phyloP scores from a whole-genome alignment of 2,113 vertebrate species.

The Campylorhamphus procurvoides region DNA sequence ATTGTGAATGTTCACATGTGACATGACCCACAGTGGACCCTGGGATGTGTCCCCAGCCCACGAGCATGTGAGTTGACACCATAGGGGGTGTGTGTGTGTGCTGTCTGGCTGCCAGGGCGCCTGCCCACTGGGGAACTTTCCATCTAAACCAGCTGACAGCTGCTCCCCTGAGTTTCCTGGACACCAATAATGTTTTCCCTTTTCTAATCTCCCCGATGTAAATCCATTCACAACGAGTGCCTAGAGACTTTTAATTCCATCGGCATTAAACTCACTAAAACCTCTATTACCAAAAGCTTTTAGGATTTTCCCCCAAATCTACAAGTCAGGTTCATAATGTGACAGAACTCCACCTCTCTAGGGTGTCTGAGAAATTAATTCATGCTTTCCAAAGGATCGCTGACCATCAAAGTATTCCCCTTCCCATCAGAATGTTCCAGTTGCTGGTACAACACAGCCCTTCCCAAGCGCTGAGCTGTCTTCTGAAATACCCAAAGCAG shows the following conservation, averaged over 20 bases:
- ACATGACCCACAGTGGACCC: rapidly evolving
- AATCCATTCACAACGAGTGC: slow-evolving; percentile 66
- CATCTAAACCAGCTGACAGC: slow-evolving; percentile 48
- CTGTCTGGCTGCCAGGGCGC: neutral
- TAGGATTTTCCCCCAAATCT: slow-evolving; percentile 70
- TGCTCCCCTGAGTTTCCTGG: slow-evolving; percentile 63
- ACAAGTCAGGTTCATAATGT: slow-evolving; percentile 54
- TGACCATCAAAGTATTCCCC: neutral
- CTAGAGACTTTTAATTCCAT: slow-evolving; percentile 74
- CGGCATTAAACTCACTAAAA: slow-evolving; percentile 72
- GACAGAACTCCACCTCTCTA: slow-evolving; percentile 64
- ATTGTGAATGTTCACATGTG: rapidly evolving
- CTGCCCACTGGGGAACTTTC: neutral
- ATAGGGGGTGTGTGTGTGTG: rapidly evolving
- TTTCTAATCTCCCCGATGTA: slow-evolving; percentile 73
- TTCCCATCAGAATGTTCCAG: neutral
- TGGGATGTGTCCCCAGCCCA: rapidly evolving
- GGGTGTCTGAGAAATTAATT: slow-evolving; percentile 65
- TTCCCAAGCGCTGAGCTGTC: neutral
- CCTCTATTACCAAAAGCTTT: slow-evolving; percentile 76
- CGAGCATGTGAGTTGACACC: rapidly evolving
- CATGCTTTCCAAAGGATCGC: slow-evolving; percentile 28
- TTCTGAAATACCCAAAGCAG: neutral
- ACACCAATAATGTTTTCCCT: slow-evolving; percentile 60
- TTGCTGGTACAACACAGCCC: neutral